Base-by-base conservation (phyloP, 2,797 vertebrate species). In the Mormyrus hasselquistii region DNA sequence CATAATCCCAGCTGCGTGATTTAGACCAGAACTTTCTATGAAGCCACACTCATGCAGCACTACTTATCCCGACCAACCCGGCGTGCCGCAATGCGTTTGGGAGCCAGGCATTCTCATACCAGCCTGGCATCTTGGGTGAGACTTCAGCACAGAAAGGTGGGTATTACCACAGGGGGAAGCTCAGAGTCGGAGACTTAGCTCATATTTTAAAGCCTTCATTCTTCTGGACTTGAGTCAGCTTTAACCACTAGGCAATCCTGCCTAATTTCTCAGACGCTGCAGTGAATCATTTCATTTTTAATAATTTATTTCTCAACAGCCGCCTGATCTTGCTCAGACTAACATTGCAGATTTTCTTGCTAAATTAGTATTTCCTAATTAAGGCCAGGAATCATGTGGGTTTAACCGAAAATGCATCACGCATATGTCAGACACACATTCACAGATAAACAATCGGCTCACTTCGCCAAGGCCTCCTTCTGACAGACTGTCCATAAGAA, bases 221-320 rank as follows among this genome's bases (percentile, higher is more conserved):
- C 47, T n/a, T 44, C 29, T 73, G 87, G 87, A 57, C 7, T 25
- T 44, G 6, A 44, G 85, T 88, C 73, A 82, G 41, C 52, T 59
- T 41, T 52, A 88, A 59, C 73, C 89, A 44, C 86, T 29, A 65
- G 34, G 89, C 73, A 41, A 38, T 73, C 8, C 76, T 83, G 86
- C 41, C 86, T 89, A 34, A 88, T 89, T 88, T 88, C 86, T 34
- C 52, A 16, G 86, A 62, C 14, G 41, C 86, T 73, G 89, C n/a
- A 62, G 25, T 34, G 50, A 88, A 83, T 8, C 69, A 3, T 55
- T 87, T 87, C 10, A 62, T n/a, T 29, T 53, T 34, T 29, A 86
- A 55, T 52, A 55, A 50, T 88, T 53, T 25, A 38, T 86, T 55
- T 86, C 38, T 57, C 69, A 8, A 41, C 88, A 38, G 34, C 1